Evolutionary conservation across 1,140 invertebrate genomes (phyloP).

Genomic region (Drosophila trapezifrons): DNA sequence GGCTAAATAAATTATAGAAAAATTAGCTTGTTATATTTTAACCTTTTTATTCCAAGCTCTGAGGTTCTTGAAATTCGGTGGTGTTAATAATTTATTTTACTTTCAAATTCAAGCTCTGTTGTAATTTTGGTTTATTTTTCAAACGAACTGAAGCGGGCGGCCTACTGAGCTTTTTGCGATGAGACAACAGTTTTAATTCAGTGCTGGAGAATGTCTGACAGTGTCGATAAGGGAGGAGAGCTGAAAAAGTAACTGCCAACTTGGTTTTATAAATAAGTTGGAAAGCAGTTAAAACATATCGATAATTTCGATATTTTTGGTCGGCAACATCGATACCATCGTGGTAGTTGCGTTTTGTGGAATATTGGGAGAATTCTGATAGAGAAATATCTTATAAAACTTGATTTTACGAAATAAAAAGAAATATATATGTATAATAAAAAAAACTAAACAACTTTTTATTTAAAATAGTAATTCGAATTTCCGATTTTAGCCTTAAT

Average conservation of each 20-base stretch:
- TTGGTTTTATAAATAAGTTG: background rate
- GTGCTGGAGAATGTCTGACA: conserved; percentile 12
- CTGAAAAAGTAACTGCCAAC: conserved; percentile 1
- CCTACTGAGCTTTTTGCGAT: conserved; percentile 22
- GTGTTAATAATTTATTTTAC: background rate
- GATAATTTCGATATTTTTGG: too few species aligned
- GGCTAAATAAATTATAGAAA: background rate
- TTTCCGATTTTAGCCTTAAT: too few species aligned
- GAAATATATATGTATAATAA: too few species aligned
- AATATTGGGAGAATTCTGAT: too few species aligned
- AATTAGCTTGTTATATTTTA: background rate
- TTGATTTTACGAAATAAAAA: too few species aligned
- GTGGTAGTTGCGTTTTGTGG: too few species aligned
- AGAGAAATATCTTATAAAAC: too few species aligned
- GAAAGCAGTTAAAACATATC: too few species aligned
- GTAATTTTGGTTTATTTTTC: conserved; percentile 33
- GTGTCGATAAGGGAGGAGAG: background rate
- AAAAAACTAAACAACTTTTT: too few species aligned
- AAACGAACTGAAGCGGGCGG: conserved; percentile 24
- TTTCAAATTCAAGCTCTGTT: background rate
- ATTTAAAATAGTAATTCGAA: too few species aligned
- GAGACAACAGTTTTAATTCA: conserved; percentile 25
- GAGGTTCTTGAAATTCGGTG: too few species aligned
- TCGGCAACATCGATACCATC: too few species aligned
- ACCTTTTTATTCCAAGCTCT: background rate